These are phyloP conservation scores for Uropsilus gracilis DNA, from an alignment of 2,113 vertebrate species.

Conservation along the genomic window DNA sequence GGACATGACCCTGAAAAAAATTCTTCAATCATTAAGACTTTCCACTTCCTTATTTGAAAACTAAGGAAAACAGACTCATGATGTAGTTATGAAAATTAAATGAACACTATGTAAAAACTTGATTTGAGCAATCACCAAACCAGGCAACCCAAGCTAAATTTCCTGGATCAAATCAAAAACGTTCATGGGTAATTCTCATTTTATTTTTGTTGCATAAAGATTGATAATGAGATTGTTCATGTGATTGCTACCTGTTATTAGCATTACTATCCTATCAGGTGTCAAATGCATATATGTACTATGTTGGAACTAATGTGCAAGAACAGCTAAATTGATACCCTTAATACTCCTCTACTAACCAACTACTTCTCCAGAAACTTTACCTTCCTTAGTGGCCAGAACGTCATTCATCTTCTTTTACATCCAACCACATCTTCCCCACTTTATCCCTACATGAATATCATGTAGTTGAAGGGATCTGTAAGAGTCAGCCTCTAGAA, in stretches of 20 bases:
- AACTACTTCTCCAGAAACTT: not conserved
- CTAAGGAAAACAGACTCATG: slow-evolving; percentile 16
- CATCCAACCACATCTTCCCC: not conserved
- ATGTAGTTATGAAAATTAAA: slow-evolving; percentile 25
- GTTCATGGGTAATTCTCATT: not conserved
- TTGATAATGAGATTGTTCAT: not conserved
- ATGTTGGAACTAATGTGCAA: not conserved
- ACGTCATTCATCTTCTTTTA: not conserved
- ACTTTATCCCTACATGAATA: not conserved
- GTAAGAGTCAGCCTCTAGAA: not conserved
- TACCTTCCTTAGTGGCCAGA: not conserved
- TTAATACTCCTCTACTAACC: not conserved
- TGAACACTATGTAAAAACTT: not conserved
- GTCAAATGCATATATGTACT: not conserved
- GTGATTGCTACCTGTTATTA: not conserved
- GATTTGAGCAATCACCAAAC: not conserved
- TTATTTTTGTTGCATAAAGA: slow-evolving; percentile 10
- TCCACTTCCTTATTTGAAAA: slow-evolving; percentile 18
- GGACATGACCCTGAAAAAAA: not conserved
- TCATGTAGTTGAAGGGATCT: not conserved
- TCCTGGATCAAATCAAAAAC: not conserved
- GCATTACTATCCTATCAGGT: not conserved
- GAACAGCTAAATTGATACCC: not conserved
- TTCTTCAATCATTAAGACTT: not conserved
- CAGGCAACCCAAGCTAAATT: not conserved